Evolutionary conservation across 2,113 vertebrate species (phyloP), one percentile per base, ranked within the genome.

Genomic region (Rousettus leschenaultii): DNA sequence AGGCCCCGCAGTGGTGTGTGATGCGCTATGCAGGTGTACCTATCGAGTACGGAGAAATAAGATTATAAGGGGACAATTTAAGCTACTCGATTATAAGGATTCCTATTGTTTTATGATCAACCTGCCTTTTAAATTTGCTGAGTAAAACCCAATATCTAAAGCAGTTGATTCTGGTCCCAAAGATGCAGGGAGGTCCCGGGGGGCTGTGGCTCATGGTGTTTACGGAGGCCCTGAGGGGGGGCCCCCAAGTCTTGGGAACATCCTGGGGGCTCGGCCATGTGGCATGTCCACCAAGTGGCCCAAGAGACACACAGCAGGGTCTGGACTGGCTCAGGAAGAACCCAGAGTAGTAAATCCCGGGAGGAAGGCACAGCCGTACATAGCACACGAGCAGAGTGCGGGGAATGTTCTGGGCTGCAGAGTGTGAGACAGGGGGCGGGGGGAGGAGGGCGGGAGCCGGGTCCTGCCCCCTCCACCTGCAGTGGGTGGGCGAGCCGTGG

Each of bases 1-100:
- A 33, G 26, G 38, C 21, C 45, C 35, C 28, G 0, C 33, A 0
- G 1, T 5, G 2, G 43, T 2, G 30, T 2, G 0, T 16, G 30
- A 19, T 11, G 2, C 4, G 14, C 40, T 9, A 0, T 0, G 28
- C 3, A 2, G 10, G 40, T 0, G 6, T 11, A 2, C 18, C 33
- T 33, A 13, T 5, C 8, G 0, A 12, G 5, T 2, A 14, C 7
- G 40, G n/a, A 18, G 22, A 83, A 51, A 11, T 21, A 1, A 2
- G 22, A 33, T 38, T 11, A 9, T 6, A 10, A 57, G 22, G 33
- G 40, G 57, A 14, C 28, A 48, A 9, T 7, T 11, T 21, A 35
- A 33, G n/a, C 15, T 0, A 4, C 30, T 61, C 59, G 33, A 0
- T 6, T 6, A 16, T 10, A 30, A 83, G n/a, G 59, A 73, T 30